Evolutionary conservation across 2,113 vertebrate genomes (phyloP).

Genomic region (Murina feae): DNA sequence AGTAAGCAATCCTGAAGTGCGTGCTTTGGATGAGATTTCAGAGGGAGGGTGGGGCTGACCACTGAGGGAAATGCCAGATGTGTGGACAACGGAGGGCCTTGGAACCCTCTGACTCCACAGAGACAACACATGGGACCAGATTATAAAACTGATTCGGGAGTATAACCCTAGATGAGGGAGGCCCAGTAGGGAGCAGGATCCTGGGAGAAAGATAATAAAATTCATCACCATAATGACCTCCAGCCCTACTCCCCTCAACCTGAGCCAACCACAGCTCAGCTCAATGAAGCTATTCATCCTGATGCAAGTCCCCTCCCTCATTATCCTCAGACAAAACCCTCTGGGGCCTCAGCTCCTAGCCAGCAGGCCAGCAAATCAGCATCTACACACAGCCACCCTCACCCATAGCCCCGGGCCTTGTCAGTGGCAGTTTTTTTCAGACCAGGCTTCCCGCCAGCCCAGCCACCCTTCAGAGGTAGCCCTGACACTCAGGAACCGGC

Average conservation of each 20-base stretch:
- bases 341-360: not conserved
- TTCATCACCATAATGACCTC: constrained; percentile 35
- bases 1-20: not conserved
- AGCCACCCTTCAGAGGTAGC: not conserved
- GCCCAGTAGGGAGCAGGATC: not conserved
- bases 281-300: constrained; percentile 60
- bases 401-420: not conserved
- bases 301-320: not conserved
- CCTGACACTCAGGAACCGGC: not conserved
- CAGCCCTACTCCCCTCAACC: not conserved
- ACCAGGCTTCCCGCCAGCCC: no score
- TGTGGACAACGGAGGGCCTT: not conserved
- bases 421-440: not conserved
- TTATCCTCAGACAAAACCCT: constrained; percentile 54
- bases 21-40: not conserved
- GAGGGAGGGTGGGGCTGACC: not conserved
- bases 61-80: not conserved
- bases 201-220: constrained; percentile 17
- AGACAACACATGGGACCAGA: not conserved
- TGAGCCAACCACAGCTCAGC: not conserved
- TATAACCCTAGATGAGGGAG: not conserved
- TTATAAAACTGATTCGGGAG: not conserved
- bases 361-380: not conserved
- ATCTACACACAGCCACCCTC: not conserved
- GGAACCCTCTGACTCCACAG: not conserved